A percentile compares a stretch with the other conserved stretches of the same genome.
phyloP scores from a whole-genome alignment of 1,140 invertebrate genomes.

The Apis dorsata region DNA sequence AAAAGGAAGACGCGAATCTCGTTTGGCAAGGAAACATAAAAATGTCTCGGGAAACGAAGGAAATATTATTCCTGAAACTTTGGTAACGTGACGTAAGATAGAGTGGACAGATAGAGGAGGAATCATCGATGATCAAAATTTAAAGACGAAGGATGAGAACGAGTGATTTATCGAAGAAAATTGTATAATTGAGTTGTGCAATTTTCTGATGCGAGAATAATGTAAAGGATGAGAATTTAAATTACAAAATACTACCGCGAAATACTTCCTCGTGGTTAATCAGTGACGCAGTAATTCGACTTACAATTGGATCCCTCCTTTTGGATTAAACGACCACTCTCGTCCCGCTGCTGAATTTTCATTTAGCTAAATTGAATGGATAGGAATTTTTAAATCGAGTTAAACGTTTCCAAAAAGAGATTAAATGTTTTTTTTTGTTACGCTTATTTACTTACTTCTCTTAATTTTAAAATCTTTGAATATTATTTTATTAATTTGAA shows the following conservation, averaged over 20 bases:
- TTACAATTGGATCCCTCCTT: not conserved
- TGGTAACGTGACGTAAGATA: constrained; percentile 38
- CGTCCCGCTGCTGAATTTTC: not conserved
- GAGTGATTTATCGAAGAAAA: not conserved
- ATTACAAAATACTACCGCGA: constrained; percentile 8
- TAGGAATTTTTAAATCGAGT: not conserved
- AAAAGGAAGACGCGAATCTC: constrained; percentile 35
- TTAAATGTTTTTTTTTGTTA: too few species aligned
- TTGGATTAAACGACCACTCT: not conserved
- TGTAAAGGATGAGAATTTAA: constrained; percentile 16
- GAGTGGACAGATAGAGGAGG: constrained; percentile 21
- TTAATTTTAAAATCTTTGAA: too few species aligned
- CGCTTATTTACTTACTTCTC: too few species aligned
- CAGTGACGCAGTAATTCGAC: constrained; percentile 5
- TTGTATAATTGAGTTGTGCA: constrained; percentile 27
- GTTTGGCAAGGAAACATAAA: constrained; percentile 53
- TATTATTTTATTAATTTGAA: too few species aligned
- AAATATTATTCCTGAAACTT: constrained; percentile 57
- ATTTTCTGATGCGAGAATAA: constrained; percentile 34
- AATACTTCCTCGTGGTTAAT: not conserved
- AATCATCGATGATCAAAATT: constrained; percentile 31
- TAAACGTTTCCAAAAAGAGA: not conserved
- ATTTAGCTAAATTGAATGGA: not conserved
- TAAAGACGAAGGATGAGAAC: constrained; percentile 29
- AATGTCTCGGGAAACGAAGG: constrained; percentile 40